Conservation (phyloP, 2,113 vertebrate species). For the Clinocottus analis region DNA sequence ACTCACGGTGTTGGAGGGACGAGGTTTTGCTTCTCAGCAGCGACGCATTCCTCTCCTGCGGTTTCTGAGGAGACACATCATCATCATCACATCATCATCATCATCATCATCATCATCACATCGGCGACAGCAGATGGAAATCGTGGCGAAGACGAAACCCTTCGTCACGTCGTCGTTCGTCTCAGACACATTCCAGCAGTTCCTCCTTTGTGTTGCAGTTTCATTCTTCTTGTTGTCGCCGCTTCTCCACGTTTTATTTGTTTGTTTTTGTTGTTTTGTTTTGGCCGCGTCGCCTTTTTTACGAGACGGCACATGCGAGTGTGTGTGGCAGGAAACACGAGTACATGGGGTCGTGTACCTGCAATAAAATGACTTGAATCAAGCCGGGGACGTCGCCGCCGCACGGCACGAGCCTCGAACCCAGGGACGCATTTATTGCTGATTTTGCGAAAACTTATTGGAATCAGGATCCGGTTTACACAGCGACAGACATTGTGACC, state of each 20-base stretch:
- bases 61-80: conserved; percentile 82
- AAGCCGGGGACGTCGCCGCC: background rate
- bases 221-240: conserved; percentile 20
- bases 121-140: conserved; percentile 41
- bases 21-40: conserved; percentile 86
- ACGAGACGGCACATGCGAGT: background rate
- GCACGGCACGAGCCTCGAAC: background rate
- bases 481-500: too few species aligned
- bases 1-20: conserved; percentile 86
- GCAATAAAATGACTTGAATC: conserved; percentile 15
- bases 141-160: background rate
- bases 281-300: conserved; percentile 25
- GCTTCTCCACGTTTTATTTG: conserved; percentile 7
- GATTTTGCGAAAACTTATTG: background rate
- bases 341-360: background rate
- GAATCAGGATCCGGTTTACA: background rate
- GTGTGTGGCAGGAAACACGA: conserved; percentile 6
- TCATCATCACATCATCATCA: conserved; percentile 39
- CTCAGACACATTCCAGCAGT: conserved; percentile 46
- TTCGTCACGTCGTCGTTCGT: background rate
- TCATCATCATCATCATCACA: conserved; percentile 42
- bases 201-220: conserved; percentile 43
- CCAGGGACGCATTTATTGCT: background rate
- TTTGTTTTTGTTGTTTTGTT: background rate
- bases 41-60: conserved; percentile 83